Evolutionary conservation across 2,888 invertebrate species (phyloP).

Genomic region (Chloromyia formosa): DNA sequence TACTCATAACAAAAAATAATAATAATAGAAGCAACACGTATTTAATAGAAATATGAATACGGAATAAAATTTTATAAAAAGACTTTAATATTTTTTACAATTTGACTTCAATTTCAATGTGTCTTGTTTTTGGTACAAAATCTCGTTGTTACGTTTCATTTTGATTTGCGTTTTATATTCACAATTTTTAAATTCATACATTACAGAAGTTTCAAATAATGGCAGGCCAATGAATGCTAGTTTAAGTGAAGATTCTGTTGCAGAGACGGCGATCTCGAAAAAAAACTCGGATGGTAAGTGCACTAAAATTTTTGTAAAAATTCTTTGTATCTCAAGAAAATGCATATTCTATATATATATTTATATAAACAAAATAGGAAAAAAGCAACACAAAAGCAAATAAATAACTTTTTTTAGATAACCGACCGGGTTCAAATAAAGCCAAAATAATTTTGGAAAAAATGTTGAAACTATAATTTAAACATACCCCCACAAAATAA

Average conservation of each 20-base stretch:
- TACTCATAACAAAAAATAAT: neutral
- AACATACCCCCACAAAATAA: no score
- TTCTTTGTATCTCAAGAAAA: neutral
- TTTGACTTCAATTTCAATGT: slow-evolving; percentile 30
- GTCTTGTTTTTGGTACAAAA: no score
- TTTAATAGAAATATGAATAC: no score
- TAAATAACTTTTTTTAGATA: no score
- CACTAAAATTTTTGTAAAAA: neutral
- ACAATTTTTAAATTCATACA: slow-evolving; percentile 53
- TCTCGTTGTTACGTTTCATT: no score
- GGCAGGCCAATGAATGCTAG: slow-evolving; percentile 73
- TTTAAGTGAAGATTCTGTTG: slow-evolving; percentile 83
- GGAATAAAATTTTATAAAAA: no score
- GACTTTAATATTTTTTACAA: no score
- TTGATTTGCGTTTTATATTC: slow-evolving; percentile 30
- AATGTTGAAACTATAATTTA: no score
- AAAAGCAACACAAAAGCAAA: no score
- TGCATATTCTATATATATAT: neutral
- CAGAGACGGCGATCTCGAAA: slow-evolving; percentile 81
- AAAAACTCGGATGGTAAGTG: slow-evolving; percentile 86
- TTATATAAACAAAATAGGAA: neutral
- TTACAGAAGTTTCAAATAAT: slow-evolving; percentile 66
- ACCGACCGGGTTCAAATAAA: no score
- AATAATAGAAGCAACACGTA: neutral
- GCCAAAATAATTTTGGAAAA: no score